Evolutionary conservation across 2,888 invertebrate genomes (phyloP).

Genomic region (Agrotis ipsilon): DNA sequence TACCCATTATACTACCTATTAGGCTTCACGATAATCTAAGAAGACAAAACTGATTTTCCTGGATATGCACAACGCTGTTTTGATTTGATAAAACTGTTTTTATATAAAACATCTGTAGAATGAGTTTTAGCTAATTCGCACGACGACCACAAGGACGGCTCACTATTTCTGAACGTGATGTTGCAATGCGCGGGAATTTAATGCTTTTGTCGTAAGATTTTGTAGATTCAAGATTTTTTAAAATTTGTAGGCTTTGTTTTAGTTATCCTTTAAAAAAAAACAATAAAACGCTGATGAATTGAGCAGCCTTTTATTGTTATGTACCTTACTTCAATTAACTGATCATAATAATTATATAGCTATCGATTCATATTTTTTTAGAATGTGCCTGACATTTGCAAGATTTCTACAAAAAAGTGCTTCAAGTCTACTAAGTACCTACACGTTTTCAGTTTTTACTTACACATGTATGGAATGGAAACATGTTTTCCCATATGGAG

Average conservation of each 20-base stretch:
- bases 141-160: slow-evolving; percentile 74
- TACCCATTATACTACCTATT: no score
- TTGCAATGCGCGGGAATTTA: slow-evolving; percentile 78
- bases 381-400: neutral
- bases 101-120: slow-evolving; percentile 31
- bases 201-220: slow-evolving; percentile 46
- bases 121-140: slow-evolving; percentile 61
- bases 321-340: no score
- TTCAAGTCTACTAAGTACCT: neutral
- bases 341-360: neutral
- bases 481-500: slow-evolving; percentile 28
- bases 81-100: slow-evolving; percentile 1
- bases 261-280: neutral
- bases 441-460: slow-evolving; percentile 7
- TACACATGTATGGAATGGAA: slow-evolving; percentile 3
- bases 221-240: slow-evolving; percentile 17
- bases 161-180: slow-evolving; percentile 81
- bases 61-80: neutral
- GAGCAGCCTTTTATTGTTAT: no score
- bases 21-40: neutral
- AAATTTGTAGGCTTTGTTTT: neutral
- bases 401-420: neutral
- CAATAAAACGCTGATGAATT: neutral
- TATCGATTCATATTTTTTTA: neutral
- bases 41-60: neutral